Conservation (phyloP, 2,797 vertebrate genomes). For the Nannoperca australis region DNA sequence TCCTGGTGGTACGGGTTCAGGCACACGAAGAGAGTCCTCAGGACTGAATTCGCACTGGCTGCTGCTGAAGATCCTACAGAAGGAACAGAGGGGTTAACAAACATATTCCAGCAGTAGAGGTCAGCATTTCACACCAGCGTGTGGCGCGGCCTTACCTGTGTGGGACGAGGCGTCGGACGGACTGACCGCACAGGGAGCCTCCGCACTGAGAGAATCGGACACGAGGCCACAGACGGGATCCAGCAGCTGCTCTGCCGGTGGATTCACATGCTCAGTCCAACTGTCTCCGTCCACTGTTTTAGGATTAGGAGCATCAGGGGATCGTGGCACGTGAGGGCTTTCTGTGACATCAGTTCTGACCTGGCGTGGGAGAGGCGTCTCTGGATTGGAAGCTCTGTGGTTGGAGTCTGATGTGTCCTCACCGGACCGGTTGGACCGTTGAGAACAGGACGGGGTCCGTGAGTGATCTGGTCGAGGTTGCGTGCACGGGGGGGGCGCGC, state of each 20-base stretch:
- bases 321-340: not conserved
- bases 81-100: not conserved
- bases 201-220: not conserved
- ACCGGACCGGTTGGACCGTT: not conserved
- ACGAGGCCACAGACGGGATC: not conserved
- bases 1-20: conserved; percentile 64
- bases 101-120: not conserved
- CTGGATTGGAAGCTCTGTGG: not conserved
- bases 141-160: conserved; percentile 40
- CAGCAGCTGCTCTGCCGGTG: not conserved
- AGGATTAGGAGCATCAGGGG: not conserved
- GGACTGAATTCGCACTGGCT: conserved; percentile 38
- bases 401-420: not conserved
- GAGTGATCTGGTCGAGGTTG: not conserved
- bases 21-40: conserved; percentile 73
- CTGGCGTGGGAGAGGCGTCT: rapidly evolving
- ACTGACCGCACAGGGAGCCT: not conserved
- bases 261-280: not conserved
- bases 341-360: not conserved
- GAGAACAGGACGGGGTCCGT: not conserved
- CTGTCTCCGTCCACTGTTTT: not conserved
- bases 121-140: not conserved
- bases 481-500: not conserved
- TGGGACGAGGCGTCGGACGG: not conserved
- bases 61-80: not conserved